A percentile compares a stretch with the other conserved stretches of the same genome.
Evolutionary conservation across 2,113 vertebrate genomes (phyloP).

Genomic region (Leptodactylus fuscus): DNA sequence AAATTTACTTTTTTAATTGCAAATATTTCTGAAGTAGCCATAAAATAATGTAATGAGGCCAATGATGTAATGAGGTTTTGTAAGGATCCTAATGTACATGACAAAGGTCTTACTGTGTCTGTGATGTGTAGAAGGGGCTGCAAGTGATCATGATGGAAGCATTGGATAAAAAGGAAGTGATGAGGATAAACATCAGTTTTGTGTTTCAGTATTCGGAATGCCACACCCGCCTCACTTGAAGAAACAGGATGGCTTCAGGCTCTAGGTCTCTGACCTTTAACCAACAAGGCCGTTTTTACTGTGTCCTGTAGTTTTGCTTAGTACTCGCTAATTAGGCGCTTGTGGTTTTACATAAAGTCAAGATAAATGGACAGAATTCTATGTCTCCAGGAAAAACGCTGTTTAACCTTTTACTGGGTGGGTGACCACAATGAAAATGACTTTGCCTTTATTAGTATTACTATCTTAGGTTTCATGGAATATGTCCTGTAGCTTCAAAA

Average conservation of each 20-base stretch:
- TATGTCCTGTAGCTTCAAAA: not conserved
- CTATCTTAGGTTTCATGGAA: not conserved
- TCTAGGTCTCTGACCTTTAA: slow-evolving; percentile 21
- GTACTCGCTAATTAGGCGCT: slow-evolving; percentile 14
- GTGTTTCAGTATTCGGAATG: slow-evolving; percentile 38
- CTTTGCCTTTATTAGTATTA: not conserved
- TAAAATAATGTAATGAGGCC: slow-evolving; percentile 1
- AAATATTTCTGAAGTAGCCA: not conserved
- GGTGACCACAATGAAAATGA: not conserved
- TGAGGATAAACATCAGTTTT: slow-evolving; percentile 37
- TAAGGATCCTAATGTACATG: slow-evolving; percentile 20
- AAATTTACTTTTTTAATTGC: not conserved
- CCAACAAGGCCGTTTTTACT: slow-evolving; percentile 19
- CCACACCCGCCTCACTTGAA: slow-evolving; percentile 16
- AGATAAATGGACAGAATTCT: slow-evolving; percentile 29
- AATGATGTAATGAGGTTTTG: slow-evolving; percentile 16
- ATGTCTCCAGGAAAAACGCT: not conserved
- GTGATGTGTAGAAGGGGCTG: slow-evolving; percentile 4
- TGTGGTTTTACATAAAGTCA: slow-evolving; percentile 20
- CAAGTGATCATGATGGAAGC: slow-evolving; percentile 1
- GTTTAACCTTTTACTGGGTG: slow-evolving; percentile 4
- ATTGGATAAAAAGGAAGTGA: slow-evolving; percentile 44
- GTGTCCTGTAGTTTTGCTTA: slow-evolving; percentile 19
- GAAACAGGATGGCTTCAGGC: slow-evolving; percentile 11
- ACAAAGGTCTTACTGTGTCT: slow-evolving; percentile 25